These are phyloP conservation scores for Callyntrura guangdongensis DNA, from an alignment of 2,888 invertebrate genomes.

Conservation along the genomic window DNA sequence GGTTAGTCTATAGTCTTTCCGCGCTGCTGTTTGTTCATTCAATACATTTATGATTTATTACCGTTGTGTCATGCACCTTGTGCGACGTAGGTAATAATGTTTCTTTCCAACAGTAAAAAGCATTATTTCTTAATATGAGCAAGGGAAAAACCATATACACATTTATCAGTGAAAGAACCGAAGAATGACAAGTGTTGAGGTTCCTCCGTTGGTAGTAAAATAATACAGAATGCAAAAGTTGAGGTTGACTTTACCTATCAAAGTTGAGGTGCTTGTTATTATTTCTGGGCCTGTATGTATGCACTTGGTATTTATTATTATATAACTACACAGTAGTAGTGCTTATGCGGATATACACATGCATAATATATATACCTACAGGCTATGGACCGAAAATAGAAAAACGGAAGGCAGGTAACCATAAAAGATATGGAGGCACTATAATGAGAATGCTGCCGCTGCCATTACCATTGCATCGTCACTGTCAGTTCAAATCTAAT, in stretches of 20 bases:
- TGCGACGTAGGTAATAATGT: conserved; percentile 57
- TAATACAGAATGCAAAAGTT: background rate
- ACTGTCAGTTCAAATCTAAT: background rate
- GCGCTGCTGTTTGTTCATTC: conserved; percentile 28
- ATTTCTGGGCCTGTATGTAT: background rate
- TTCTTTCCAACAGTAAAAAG: background rate
- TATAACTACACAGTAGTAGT: too few species aligned
- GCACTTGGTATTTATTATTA: background rate
- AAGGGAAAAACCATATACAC: background rate
- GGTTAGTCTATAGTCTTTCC: background rate
- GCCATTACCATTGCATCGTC: background rate
- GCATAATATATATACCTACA: background rate
- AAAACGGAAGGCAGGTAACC: conserved; percentile 19
- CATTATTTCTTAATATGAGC: background rate
- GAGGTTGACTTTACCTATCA: background rate
- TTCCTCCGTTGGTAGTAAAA: background rate
- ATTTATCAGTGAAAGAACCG: background rate
- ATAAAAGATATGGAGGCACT: conserved; percentile 5
- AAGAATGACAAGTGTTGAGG: background rate
- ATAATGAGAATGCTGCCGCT: background rate
- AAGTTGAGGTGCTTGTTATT: background rate
- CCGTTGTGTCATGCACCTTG: conserved; percentile 57
- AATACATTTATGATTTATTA: conserved; percentile 72
- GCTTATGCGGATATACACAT: too few species aligned
- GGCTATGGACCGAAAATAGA: background rate